Conservation (phyloP, 2,888 invertebrate genomes). For the Siphlonurus alternatus region DNA sequence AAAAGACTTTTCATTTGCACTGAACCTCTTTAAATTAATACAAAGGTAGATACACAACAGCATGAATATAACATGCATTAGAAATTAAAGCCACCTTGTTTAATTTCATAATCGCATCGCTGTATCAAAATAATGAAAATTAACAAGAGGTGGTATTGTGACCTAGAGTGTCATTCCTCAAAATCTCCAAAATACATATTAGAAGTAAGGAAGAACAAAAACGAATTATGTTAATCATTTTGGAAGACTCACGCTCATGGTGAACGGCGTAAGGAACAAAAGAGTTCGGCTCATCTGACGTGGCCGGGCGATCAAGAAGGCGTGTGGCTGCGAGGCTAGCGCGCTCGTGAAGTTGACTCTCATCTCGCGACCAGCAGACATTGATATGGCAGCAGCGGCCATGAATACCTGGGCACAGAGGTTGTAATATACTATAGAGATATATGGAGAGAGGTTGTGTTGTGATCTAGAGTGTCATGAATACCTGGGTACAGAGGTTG, state of each 20-base stretch:
- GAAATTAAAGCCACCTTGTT: too few species aligned
- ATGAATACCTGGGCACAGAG: constrained; percentile 30
- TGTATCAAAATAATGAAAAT: too few species aligned
- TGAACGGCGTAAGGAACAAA: constrained; percentile 68
- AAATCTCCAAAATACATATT: too few species aligned
- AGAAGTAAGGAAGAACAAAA: too few species aligned
- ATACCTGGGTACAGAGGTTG: background rate
- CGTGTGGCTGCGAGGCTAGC: constrained; percentile 61
- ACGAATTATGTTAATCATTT: too few species aligned
- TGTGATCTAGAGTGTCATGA: background rate
- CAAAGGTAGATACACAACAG: too few species aligned
- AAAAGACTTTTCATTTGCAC: too few species aligned
- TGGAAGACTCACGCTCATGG: constrained; percentile 27
- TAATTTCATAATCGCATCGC: too few species aligned
- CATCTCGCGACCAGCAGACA: constrained; percentile 31
- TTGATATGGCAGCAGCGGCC: constrained; percentile 41
- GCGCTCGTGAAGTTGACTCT: constrained; percentile 56
- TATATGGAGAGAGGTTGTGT: background rate
- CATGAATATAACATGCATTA: too few species aligned
- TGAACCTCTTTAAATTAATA: too few species aligned
- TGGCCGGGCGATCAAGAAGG: constrained; percentile 62
- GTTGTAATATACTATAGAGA: background rate
- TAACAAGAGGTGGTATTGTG: too few species aligned
- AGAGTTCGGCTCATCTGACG: constrained; percentile 64
- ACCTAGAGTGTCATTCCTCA: too few species aligned